These are phyloP conservation scores for Aspiorhynchus laticeps DNA, from an alignment of 2,113 vertebrate genomes.

Conservation along the genomic window DNA sequence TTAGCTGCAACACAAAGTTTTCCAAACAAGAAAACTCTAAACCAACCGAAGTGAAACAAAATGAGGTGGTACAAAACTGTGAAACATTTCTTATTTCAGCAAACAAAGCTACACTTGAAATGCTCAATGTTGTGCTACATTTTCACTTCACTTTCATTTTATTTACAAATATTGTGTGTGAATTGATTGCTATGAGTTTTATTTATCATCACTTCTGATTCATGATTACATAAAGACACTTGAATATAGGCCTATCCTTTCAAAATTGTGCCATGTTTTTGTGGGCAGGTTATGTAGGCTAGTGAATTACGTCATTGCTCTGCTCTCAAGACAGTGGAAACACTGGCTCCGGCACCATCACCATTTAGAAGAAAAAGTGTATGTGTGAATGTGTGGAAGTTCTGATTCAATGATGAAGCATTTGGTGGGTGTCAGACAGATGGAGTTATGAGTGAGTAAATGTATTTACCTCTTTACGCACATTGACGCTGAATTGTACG, in stretches of 20 bases:
- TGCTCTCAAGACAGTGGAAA: background rate
- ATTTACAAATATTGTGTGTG: background rate
- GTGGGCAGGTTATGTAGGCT: conserved; percentile 23
- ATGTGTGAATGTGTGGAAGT: conserved; percentile 18
- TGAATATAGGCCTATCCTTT: background rate
- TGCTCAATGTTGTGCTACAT: background rate
- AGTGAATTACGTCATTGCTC: background rate
- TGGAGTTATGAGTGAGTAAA: conserved; percentile 21
- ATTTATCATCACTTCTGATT: background rate
- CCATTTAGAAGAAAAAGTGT: background rate
- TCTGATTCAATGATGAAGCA: conserved; percentile 16
- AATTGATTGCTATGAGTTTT: background rate
- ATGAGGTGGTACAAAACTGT: background rate
- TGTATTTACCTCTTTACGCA: conserved; percentile 13
- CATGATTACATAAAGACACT: background rate
- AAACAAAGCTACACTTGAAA: background rate
- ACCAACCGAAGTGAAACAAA: background rate
- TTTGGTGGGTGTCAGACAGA: conserved; percentile 33
- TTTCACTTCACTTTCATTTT: background rate
- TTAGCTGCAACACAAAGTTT: background rate
- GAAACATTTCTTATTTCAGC: background rate
- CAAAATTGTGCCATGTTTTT: conserved; percentile 3
- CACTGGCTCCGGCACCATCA: background rate
- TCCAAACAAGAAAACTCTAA: background rate
- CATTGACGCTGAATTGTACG: background rate